A percentile compares a stretch with the other conserved stretches of the same genome.
These are phyloP conservation scores for Raja brachyura DNA, from an alignment of 2,113 vertebrate genomes.

Conservation along the genomic window DNA sequence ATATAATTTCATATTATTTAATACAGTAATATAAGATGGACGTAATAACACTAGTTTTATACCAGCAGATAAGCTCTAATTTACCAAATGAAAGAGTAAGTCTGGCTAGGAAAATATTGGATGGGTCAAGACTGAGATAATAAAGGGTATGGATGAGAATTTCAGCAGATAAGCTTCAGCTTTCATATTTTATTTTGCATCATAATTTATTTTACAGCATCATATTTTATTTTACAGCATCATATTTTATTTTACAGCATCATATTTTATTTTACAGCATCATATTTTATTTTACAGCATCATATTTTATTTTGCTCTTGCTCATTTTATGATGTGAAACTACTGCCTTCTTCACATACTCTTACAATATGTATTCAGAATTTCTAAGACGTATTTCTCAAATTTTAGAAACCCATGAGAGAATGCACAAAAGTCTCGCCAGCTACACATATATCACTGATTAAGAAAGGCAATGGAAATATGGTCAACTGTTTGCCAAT, in stretches of 20 bases:
- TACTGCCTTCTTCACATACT: neutral
- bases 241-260: no score
- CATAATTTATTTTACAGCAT: no score
- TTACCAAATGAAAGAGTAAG: neutral
- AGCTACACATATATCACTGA: neutral
- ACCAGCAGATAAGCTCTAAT: neutral
- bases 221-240: no score
- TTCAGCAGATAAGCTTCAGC: neutral
- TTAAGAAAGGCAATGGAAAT: neutral
- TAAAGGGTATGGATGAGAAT: neutral
- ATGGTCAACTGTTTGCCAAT: neutral
- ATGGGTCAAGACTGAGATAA: neutral
- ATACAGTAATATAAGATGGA: neutral
- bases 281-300: neutral
- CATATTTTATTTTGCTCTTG: neutral
- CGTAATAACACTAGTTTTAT: neutral
- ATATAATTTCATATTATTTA: neutral
- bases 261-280: neutral
- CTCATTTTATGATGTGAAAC: neutral
- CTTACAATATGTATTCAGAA: neutral
- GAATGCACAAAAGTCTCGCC: neutral
- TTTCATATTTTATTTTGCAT: no score
- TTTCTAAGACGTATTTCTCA: neutral
- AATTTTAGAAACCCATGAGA: neutral
- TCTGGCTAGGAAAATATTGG: neutral